Evolutionary conservation across 2,113 vertebrate species (phyloP).

Genomic region (Eclectus roratus): DNA sequence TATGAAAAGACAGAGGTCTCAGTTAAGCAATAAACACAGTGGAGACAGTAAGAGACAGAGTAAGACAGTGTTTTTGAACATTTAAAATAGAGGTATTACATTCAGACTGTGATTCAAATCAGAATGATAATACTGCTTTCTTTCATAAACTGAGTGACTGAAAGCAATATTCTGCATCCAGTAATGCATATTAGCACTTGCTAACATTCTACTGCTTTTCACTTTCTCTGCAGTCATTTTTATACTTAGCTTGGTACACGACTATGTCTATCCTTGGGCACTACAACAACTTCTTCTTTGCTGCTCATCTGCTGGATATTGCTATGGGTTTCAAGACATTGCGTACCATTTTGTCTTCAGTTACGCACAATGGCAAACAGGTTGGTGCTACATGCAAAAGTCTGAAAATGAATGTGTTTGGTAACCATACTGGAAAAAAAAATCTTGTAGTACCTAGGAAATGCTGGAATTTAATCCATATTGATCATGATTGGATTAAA

Average conservation of each 20-base stretch:
- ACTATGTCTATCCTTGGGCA: slow-evolving; percentile 98
- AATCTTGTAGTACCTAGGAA: background rate
- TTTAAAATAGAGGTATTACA: background rate
- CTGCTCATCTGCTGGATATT: slow-evolving; percentile 94
- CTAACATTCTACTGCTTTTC: background rate
- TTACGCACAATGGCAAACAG: slow-evolving; percentile 99
- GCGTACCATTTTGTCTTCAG: slow-evolving; percentile 94
- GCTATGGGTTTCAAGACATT: slow-evolving; percentile 99
- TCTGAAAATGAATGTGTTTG: background rate
- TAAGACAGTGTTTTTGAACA: background rate
- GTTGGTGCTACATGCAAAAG: slow-evolving; percentile 58
- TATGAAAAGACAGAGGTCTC: background rate
- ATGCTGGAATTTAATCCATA: background rate
- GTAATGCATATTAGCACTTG: background rate
- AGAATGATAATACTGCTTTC: background rate
- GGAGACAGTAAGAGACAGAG: background rate
- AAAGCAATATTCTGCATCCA: background rate
- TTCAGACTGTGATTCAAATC: background rate
- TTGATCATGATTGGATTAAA: background rate
- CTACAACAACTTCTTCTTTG: slow-evolving; percentile 99
- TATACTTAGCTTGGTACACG: slow-evolving; percentile 97
- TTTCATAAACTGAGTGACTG: background rate
- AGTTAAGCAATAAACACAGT: background rate
- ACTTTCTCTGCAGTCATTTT: slow-evolving; percentile 83
- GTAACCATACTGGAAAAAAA: background rate